A percentile compares a stretch with the other conserved stretches of the same genome.
These are phyloP conservation scores for Iphiclides podalirius DNA, from an alignment of 2,888 invertebrate species.

Conservation along the genomic window DNA sequence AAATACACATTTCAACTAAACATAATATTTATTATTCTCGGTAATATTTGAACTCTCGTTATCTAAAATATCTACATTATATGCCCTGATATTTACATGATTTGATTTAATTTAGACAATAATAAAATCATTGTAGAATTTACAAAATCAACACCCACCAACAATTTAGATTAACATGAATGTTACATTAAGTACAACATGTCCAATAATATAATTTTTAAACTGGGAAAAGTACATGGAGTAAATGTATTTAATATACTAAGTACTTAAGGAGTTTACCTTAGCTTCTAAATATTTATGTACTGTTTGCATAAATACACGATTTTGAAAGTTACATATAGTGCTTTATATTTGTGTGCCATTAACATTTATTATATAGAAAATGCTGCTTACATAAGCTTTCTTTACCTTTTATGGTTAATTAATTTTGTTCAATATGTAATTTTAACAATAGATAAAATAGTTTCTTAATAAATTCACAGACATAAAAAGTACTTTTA, in stretches of 20 bases:
- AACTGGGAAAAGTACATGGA: constrained; percentile 40
- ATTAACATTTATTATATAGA: constrained; percentile 10
- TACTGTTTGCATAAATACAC: constrained; percentile 9
- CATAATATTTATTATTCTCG: constrained; percentile 74
- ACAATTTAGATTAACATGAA: constrained; percentile 56
- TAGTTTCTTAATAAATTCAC: constrained; percentile 33
- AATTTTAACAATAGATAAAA: constrained; percentile 28
- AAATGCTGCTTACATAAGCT: constrained; percentile 20
- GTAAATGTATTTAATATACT: constrained; percentile 51
- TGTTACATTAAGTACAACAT: constrained; percentile 64
- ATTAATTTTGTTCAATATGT: constrained; percentile 14
- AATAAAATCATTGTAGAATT: constrained; percentile 67
- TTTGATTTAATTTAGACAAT: constrained; percentile 49
- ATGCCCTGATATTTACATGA: constrained; percentile 73
- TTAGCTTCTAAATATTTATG: constrained; percentile 13
- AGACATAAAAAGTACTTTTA: not conserved
- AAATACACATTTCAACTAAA: constrained; percentile 60
- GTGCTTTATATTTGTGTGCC: constrained; percentile 25
- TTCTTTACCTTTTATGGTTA: constrained; percentile 18
- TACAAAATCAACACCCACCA: constrained; percentile 69
- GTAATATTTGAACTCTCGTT: constrained; percentile 78
- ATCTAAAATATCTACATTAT: constrained; percentile 76
- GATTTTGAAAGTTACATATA: constrained; percentile 17
- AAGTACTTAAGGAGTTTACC: constrained; percentile 38
- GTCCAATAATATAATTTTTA: constrained; percentile 42